These are phyloP conservation scores for Protonibea diacanthus DNA, from an alignment of 2,797 vertebrate genomes.

Conservation along the genomic window DNA sequence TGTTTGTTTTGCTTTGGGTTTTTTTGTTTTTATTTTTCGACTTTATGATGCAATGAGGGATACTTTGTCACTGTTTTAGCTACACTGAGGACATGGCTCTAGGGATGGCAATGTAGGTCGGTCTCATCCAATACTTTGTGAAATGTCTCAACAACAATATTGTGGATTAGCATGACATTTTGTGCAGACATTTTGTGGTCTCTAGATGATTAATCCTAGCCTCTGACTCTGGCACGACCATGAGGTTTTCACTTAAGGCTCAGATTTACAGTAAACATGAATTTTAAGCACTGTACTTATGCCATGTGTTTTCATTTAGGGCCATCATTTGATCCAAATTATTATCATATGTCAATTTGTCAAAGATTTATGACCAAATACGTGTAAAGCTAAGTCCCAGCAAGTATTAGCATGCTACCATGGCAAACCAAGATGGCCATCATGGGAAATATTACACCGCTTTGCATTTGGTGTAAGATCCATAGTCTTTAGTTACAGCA, in stretches of 20 bases:
- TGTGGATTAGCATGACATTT: background rate
- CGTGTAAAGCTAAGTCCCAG: background rate
- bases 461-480: background rate
- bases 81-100: background rate
- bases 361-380: background rate
- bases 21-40: slow-evolving; percentile 17
- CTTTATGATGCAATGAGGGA: slow-evolving; percentile 16
- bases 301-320: no score
- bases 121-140: background rate
- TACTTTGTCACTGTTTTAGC: slow-evolving; percentile 9
- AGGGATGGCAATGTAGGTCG: background rate
- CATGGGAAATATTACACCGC: background rate
- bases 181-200: background rate
- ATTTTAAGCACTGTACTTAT: background rate
- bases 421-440: background rate
- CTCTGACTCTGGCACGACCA: background rate
- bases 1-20: slow-evolving; percentile 25
- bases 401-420: background rate
- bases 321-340: no score
- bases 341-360: background rate
- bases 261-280: background rate
- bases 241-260: background rate
- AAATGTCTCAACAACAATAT: background rate
- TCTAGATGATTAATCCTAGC: background rate
- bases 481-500: background rate